These are phyloP conservation scores for Gortyna flavago DNA, from an alignment of 2,888 invertebrate genomes.

Conservation along the genomic window DNA sequence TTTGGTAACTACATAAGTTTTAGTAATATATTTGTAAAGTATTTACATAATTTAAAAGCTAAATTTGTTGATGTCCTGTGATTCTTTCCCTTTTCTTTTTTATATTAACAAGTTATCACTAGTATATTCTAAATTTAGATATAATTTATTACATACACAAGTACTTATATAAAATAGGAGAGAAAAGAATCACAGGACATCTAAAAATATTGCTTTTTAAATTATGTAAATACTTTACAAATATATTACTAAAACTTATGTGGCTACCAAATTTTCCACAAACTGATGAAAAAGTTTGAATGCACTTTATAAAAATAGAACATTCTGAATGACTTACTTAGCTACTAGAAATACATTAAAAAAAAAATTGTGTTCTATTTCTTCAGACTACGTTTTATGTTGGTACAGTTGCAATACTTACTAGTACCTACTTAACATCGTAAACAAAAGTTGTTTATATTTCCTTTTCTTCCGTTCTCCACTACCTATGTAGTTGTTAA, in stretches of 20 bases:
- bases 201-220: background rate
- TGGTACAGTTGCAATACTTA: slow-evolving; percentile 10
- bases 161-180: background rate
- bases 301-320: background rate
- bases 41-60: background rate
- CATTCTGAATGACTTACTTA: background rate
- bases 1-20: background rate
- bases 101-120: background rate
- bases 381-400: slow-evolving; percentile 6
- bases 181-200: background rate
- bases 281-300: background rate
- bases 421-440: slow-evolving; percentile 7
- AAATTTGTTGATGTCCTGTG: background rate
- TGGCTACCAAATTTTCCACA: background rate
- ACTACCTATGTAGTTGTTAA: slow-evolving; percentile 50
- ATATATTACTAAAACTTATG: background rate
- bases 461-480: slow-evolving; percentile 37
- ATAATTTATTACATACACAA: no score
- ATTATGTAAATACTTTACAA: background rate
- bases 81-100: background rate
- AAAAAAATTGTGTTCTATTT: background rate
- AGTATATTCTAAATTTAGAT: background rate
- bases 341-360: background rate
- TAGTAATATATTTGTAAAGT: background rate
- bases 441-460: slow-evolving; percentile 52